phyloP scores from a whole-genome alignment of 1,140 invertebrate genomes.

The Cataglyphis hispanica region DNA sequence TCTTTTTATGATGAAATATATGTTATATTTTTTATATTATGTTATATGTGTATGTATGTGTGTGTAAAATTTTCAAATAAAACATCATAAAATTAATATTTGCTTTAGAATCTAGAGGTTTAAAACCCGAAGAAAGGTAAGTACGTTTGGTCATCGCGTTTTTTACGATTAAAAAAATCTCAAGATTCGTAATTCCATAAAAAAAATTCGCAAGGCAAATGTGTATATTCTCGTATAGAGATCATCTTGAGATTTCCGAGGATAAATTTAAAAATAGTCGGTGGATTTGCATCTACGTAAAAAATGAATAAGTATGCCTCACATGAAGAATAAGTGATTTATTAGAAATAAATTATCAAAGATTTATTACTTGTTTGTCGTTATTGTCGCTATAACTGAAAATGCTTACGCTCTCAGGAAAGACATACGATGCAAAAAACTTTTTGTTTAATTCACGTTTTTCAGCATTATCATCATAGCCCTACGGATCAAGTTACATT shows the following conservation, averaged over 20 bases:
- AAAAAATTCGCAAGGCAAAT: background rate
- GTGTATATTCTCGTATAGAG: background rate
- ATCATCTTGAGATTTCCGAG: background rate
- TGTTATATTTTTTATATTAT: background rate
- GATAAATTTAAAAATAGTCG: background rate
- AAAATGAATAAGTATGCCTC: background rate
- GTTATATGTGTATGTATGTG: background rate
- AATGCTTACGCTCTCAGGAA: background rate
- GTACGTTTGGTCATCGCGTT: background rate
- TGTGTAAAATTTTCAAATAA: background rate
- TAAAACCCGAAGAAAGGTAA: background rate
- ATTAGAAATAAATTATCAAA: conserved; percentile 10
- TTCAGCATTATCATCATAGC: conserved; percentile 8
- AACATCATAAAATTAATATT: background rate
- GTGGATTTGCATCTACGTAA: conserved; percentile 15
- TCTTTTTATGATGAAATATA: background rate
- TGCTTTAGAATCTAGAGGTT: background rate
- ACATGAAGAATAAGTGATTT: conserved; percentile 1
- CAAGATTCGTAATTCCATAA: background rate
- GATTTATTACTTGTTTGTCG: conserved; percentile 30
- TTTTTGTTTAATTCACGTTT: background rate
- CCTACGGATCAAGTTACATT: background rate
- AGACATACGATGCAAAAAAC: background rate
- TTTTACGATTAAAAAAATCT: background rate
- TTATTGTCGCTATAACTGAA: background rate